Evolutionary conservation across 1,140 invertebrate species (phyloP), one percentile per base, ranked within the genome.

Genomic region (Aphelenchoides avenae): DNA sequence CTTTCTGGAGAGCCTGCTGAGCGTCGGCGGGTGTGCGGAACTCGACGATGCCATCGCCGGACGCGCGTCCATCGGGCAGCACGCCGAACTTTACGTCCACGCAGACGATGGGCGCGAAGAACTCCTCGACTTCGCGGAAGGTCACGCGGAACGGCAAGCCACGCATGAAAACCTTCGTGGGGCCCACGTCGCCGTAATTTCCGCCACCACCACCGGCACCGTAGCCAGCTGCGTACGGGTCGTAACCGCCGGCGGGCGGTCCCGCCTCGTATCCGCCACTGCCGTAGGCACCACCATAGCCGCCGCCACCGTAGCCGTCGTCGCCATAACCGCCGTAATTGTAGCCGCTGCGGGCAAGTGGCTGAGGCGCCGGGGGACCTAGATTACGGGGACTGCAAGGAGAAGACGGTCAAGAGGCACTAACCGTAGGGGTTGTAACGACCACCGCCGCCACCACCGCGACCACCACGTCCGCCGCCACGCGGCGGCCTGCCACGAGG

Each of bases 131-230:
- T 22, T 60, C 57, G 1, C 27, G 36, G 31, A n/a, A 54, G n/a
- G 61, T 47, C 26, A 60, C 24, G 18, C 58, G 57, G 15, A 60
- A 60, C 6, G 57, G 57, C 24, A 60, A 29, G 3, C 57, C 57
- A 2, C 57, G 57, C 57, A 60, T 60, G 34, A 44, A 48, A 3
- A 51, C 29, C 15, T 51, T 51, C 31, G n/a, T 51, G 15, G 48
- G 48, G n/a, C n/a, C n/a, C n/a, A n/a, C n/a, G n/a, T n/a, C n/a
- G n/a, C n/a, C n/a, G n/a, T n/a, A n/a, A n/a, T n/a, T n/a, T n/a
- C n/a, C n/a, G n/a, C n/a, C n/a, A n/a, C n/a, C n/a, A n/a, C n/a
- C n/a, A n/a, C n/a, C n/a, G n/a, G n/a, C n/a, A n/a, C n/a, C n/a
- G n/a, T n/a, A n/a, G n/a, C n/a, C n/a, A n/a, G n/a, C n/a, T n/a